Evolutionary conservation across 2,797 vertebrate genomes (phyloP).

Genomic region (Erethizon dorsatum): DNA sequence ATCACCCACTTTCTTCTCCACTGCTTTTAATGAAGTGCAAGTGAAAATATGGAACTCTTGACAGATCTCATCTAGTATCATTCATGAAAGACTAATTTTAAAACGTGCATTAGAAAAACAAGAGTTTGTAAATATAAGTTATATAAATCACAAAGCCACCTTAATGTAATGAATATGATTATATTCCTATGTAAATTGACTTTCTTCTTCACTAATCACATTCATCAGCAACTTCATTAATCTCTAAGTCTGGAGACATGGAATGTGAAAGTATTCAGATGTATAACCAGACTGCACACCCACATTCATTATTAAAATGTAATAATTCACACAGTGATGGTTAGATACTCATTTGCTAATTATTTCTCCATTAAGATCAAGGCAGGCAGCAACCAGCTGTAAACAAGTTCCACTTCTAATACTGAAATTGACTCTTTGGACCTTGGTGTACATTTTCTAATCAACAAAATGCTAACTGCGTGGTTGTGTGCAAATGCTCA

Average conservation of each 20-base stretch:
- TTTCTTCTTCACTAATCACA: slow-evolving; percentile 82
- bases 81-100: slow-evolving; percentile 68
- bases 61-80: slow-evolving; percentile 15
- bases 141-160: slow-evolving; percentile 72
- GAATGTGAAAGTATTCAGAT: background rate
- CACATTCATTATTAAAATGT: background rate
- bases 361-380: slow-evolving; percentile 62
- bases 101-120: slow-evolving; percentile 72
- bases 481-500: background rate
- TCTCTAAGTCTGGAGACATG: slow-evolving; percentile 64
- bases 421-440: slow-evolving; percentile 33
- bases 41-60: slow-evolving; percentile 35
- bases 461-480: slow-evolving; percentile 7
- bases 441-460: slow-evolving; percentile 21
- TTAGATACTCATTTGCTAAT: slow-evolving; percentile 44
- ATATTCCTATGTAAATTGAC: slow-evolving; percentile 79
- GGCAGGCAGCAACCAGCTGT: background rate
- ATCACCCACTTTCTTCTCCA: background rate
- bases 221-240: slow-evolving; percentile 84
- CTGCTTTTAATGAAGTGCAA: slow-evolving; percentile 58
- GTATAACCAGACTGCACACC: background rate
- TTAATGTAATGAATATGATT: slow-evolving; percentile 73
- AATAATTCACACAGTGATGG: background rate
- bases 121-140: slow-evolving; percentile 79
- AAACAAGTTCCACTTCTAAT: background rate